Percentiles rank a stretch among this genome's conserved stretches.
These are phyloP conservation scores for Limonius californicus DNA, from an alignment of 1,140 invertebrate genomes.

Conservation along the genomic window DNA sequence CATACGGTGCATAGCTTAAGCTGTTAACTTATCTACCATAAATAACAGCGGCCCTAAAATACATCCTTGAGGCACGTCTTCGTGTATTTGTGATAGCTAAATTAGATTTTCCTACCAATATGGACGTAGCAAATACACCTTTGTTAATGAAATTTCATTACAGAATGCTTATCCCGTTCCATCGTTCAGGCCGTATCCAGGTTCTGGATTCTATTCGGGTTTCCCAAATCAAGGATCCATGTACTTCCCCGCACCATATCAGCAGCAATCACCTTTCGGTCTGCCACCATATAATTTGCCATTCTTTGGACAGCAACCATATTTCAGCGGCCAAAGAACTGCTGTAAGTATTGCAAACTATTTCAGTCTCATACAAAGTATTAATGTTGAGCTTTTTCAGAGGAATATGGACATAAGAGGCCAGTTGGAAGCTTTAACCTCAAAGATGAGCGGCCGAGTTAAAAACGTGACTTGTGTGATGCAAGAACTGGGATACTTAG, in stretches of 20 bases:
- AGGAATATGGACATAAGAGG: constrained; percentile 56
- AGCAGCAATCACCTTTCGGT: constrained; percentile 31
- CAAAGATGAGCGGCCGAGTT: constrained; percentile 50
- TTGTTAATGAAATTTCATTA: too few relatives aligned
- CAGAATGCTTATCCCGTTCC: constrained; percentile 30
- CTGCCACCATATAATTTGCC: constrained; percentile 35
- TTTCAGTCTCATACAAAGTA: neutral
- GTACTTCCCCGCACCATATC: constrained; percentile 37
- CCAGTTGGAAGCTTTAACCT: constrained; percentile 55
- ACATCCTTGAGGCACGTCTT: too few relatives aligned
- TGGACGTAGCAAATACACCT: neutral
- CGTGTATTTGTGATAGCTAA: too few relatives aligned
- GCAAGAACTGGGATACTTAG: constrained; percentile 64
- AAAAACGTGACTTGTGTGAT: constrained; percentile 63
- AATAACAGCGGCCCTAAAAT: too few relatives aligned
- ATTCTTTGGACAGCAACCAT: constrained; percentile 34
- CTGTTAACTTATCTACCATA: too few relatives aligned
- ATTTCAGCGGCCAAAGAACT: constrained; percentile 35
- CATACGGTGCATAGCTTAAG: too few relatives aligned
- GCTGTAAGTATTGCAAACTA: constrained; percentile 41
- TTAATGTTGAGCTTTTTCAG: constrained; percentile 39
- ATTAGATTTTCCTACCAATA: too few relatives aligned
- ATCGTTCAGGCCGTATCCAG: constrained; percentile 29
- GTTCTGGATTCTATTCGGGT: constrained; percentile 19
- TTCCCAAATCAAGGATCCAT: constrained; percentile 30